phyloP scores from a whole-genome alignment of 2,888 invertebrate species.

The Belgica antarctica region DNA sequence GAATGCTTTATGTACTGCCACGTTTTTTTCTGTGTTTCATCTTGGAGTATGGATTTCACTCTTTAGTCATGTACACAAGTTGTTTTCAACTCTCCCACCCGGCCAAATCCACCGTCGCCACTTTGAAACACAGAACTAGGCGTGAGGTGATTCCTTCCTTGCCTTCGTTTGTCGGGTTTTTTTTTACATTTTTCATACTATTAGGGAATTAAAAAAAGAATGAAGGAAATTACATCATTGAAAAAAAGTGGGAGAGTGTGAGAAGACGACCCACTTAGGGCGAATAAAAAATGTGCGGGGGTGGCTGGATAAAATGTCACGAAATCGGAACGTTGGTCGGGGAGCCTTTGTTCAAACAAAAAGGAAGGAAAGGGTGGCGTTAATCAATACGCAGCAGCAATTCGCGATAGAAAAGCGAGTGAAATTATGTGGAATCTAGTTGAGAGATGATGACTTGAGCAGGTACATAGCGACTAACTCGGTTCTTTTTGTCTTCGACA shows the following conservation, averaged over 20 bases:
- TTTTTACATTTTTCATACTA: conserved; percentile 11
- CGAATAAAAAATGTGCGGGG: background rate
- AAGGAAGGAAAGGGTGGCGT: conserved; percentile 32
- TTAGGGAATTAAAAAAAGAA: conserved; percentile 29
- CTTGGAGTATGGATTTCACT: conserved; percentile 36
- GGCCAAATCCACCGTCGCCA: background rate
- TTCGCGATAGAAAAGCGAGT: conserved; percentile 30
- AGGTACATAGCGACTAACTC: background rate
- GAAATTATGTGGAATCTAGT: conserved; percentile 4
- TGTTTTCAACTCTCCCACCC: no score
- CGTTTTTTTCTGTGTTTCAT: conserved; percentile 20
- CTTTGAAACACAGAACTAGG: conserved; percentile 14
- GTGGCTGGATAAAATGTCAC: conserved; percentile 19
- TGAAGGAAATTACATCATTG: conserved; percentile 18
- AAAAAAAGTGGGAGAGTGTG: conserved; percentile 21
- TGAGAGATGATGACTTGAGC: no score
- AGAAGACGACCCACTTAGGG: conserved; percentile 1
- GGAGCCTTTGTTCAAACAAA: conserved; percentile 24
- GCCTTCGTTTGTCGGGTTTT: background rate
- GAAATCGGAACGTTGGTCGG: background rate
- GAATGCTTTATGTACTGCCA: conserved; percentile 44
- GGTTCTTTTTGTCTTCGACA: background rate
- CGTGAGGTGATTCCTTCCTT: conserved; percentile 6
- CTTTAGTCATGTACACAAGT: conserved; percentile 35
- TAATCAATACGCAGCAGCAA: conserved; percentile 43